These are phyloP conservation scores for Etheostoma cragini DNA, from an alignment of 2,113 vertebrate genomes.

Conservation along the genomic window DNA sequence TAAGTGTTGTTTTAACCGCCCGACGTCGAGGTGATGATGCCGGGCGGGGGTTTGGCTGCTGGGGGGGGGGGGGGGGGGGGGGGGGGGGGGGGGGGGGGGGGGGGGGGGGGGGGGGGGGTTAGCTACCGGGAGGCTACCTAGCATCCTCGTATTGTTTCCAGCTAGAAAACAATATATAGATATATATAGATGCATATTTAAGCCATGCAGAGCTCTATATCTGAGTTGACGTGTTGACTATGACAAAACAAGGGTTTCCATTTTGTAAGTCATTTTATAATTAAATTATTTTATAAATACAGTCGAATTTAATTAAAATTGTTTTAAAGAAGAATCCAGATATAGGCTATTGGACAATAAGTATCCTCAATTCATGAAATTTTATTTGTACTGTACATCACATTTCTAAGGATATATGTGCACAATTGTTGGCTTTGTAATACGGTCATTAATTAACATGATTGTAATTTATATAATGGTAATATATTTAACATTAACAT, in stretches of 20 bases:
- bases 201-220: not conserved
- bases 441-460: not conserved
- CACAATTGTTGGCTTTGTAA: not conserved
- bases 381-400: no score
- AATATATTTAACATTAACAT: no score
- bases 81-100: not conserved
- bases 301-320: not conserved
- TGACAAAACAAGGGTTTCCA: not conserved
- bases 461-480: no score
- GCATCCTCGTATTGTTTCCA: not conserved
- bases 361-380: no score
- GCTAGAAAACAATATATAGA: no score
- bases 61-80: not conserved
- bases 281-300: not conserved
- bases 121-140: no score
- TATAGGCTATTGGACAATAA: no score
- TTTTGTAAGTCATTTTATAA: not conserved
- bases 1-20: slow-evolving; percentile 49
- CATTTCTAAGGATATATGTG: not conserved
- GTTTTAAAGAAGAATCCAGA: not conserved
- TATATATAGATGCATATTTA: not conserved
- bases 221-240: not conserved
- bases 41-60: not conserved
- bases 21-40: not conserved
- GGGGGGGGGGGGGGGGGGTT: not conserved